Base-by-base conservation (phyloP, 2,113 vertebrate species). In the Opisthocomus hoazin region DNA sequence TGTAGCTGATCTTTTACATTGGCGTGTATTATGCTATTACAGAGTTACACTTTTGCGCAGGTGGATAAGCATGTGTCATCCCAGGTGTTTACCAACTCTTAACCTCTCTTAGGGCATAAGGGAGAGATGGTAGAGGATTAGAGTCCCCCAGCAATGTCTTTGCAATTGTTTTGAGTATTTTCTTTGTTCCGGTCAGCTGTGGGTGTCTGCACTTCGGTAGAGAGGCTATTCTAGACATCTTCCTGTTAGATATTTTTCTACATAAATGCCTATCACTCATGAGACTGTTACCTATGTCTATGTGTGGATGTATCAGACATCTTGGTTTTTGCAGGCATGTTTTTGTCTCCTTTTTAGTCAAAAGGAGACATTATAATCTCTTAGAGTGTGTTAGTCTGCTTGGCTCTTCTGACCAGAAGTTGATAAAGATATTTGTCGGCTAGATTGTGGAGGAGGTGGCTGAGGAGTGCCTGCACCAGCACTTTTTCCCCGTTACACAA, bases 31-130 rank as follows among this genome's bases (percentile, higher is more conserved):
- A 45, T 37, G 74, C 76, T 82, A 46, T 34, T 57, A 37, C 2
- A 17, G 88, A 64, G 64, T 84, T 60, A 27, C 13, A 6, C 89
- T 91, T 78, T 36, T 86, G 60, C 27, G 9, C 93, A 78, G 54
- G 84, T 91, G 45, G 87, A 71, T 91, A 81, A 96, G 80, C 90
- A 50, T 2, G 3, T 90, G 50, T 92, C 94, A 84, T 84, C 80
- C 80, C 39, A 32, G 61, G 64, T 73, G 30, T 9, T 95, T 92
- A 89, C 1, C 76, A 80, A 46, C 80, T 92, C 86, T 70, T 79
- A 90, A 78, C 84, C 84, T 90, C 86, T 82, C 69, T 51, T 12
- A 64, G 36, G 60, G 39, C 19, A 15, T 76, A 50, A 93, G 41
- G 90, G 22, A 84, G 84, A 79, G 51, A 50, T 10, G 69, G 58